These are phyloP conservation scores for Corythornis cristatus DNA, from an alignment of 2,113 vertebrate species.

Conservation along the genomic window DNA sequence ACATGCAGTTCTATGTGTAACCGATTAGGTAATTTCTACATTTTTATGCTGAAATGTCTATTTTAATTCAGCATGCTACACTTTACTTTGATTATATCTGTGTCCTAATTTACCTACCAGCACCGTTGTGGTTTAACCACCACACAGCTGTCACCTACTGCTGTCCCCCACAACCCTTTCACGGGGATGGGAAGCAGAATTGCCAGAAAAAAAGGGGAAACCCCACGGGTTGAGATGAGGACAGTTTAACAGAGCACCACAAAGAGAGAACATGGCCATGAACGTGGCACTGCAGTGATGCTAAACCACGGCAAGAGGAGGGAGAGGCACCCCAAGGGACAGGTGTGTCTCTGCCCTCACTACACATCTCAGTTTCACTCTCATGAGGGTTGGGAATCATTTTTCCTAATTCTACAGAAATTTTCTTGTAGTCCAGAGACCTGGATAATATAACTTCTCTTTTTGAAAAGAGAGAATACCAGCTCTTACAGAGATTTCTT, in stretches of 20 bases:
- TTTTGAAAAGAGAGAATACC: background rate
- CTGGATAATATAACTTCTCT: background rate
- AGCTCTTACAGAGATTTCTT: background rate
- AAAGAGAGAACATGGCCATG: background rate
- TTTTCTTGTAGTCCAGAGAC: background rate
- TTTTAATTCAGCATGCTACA: background rate
- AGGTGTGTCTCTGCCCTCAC: background rate
- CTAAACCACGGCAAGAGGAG: background rate
- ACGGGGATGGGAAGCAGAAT: too few relatives aligned
- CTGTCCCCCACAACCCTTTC: too few relatives aligned
- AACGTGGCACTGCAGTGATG: background rate
- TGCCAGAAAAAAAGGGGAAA: too few relatives aligned
- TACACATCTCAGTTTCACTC: background rate
- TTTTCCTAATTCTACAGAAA: background rate
- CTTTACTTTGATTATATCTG: background rate
- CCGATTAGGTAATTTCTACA: background rate
- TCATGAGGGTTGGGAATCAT: fast-evolving
- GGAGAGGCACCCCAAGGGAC: background rate
- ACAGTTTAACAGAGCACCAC: too few relatives aligned
- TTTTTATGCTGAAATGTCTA: background rate
- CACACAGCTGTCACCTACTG: too few relatives aligned
- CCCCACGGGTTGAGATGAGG: too few relatives aligned
- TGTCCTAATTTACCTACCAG: background rate
- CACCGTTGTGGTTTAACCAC: too few relatives aligned
- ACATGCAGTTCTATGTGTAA: background rate